Conservation (phyloP, 2,797 vertebrate genomes). For the Sebastes nivosus region DNA sequence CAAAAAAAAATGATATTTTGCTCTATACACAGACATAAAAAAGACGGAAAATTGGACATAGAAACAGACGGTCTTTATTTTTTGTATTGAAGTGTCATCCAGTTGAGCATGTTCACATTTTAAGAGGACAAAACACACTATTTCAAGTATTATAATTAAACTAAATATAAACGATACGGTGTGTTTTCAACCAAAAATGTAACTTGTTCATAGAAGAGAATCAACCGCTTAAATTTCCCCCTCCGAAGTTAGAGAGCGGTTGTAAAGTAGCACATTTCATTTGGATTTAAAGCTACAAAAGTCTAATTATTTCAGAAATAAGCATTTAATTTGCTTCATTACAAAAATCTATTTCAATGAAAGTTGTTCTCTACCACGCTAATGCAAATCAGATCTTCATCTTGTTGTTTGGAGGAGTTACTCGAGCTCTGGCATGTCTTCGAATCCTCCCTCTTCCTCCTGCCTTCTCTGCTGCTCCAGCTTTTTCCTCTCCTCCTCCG, state of each 20-base stretch:
- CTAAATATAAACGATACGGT: not conserved
- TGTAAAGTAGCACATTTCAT: not conserved
- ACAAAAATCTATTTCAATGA: not conserved
- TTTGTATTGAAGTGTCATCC: not conserved
- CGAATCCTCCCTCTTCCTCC: constrained; percentile 50
- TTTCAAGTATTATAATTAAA: not conserved
- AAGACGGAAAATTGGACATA: not conserved
- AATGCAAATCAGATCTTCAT: not conserved
- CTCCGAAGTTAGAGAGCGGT: not conserved
- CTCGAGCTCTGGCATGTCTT: constrained; percentile 77
- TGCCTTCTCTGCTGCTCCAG: constrained; percentile 21
- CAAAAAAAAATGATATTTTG: no score
- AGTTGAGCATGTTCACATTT: not conserved
- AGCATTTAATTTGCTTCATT: not conserved
- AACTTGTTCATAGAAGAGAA: not conserved
- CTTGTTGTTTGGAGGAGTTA: not conserved
- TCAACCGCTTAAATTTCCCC: not conserved
- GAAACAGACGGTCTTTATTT: not conserved
- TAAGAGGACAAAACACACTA: no score
- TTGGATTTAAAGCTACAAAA: not conserved
- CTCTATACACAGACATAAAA: not conserved
- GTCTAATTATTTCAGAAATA: not conserved
- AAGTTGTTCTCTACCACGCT: not conserved
- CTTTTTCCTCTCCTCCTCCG: constrained; percentile 45
- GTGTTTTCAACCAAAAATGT: not conserved